Conservation (phyloP, 1,140 invertebrate species). For the Charaxes varanes region DNA sequence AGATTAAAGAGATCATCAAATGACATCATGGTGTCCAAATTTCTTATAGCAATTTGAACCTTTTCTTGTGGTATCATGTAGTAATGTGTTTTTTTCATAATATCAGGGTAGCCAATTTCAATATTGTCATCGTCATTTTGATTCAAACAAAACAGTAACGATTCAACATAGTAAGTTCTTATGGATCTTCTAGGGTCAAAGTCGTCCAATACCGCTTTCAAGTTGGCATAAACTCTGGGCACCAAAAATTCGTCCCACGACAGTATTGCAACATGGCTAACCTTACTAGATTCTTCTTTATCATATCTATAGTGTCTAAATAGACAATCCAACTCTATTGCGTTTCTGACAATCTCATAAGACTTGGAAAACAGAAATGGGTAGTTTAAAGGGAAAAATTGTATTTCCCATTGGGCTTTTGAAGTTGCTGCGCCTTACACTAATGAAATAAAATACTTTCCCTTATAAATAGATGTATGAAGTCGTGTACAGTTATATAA, state of each 20-base stretch:
- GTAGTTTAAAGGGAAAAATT: constrained; percentile 74
- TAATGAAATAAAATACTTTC: too few relatives aligned
- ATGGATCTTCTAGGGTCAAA: constrained; percentile 57
- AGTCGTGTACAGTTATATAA: too few relatives aligned
- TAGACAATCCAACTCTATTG: constrained; percentile 80
- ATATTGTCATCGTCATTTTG: constrained; percentile 66
- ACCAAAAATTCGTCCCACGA: constrained; percentile 80
- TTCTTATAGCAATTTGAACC: constrained; percentile 48
- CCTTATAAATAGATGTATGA: too few relatives aligned
- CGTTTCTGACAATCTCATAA: constrained; percentile 60
- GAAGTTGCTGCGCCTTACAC: too few relatives aligned
- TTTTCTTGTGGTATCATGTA: constrained; percentile 47
- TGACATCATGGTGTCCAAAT: constrained; percentile 59
- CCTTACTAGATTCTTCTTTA: constrained; percentile 61
- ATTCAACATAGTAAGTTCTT: constrained; percentile 41
- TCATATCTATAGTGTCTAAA: constrained; percentile 71
- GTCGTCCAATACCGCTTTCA: constrained; percentile 56
- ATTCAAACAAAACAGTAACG: constrained; percentile 64
- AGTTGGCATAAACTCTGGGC: constrained; percentile 72
- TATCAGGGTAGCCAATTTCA: constrained; percentile 59
- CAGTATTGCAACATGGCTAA: constrained; percentile 73
- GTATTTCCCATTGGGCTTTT: constrained; percentile 70
- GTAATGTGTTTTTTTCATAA: constrained; percentile 69
- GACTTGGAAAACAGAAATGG: constrained; percentile 67
- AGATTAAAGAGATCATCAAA: constrained; percentile 65